A percentile compares a stretch with the other conserved stretches of the same genome.
Evolutionary conservation across 2,888 invertebrate genomes (phyloP).

Genomic region (Galerucella calmariensis): DNA sequence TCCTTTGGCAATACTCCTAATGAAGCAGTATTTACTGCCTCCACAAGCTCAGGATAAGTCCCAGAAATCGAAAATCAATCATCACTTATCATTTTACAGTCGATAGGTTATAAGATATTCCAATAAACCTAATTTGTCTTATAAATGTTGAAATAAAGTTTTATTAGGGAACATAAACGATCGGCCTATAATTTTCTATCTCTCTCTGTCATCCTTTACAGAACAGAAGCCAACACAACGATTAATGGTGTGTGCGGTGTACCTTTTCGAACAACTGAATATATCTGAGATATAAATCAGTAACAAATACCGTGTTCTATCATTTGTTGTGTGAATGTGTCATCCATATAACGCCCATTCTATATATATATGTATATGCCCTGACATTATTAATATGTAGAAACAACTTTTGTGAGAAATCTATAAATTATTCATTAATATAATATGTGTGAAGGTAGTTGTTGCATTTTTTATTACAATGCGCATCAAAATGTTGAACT

Average conservation of each 20-base stretch:
- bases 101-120: no score
- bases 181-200: conserved; percentile 28
- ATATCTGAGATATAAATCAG: conserved; percentile 64
- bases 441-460: conserved; percentile 33
- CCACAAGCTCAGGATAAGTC: no score
- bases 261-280: conserved; percentile 63
- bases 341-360: conserved; percentile 61
- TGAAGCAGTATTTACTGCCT: no score
- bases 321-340: conserved; percentile 62
- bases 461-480: not conserved
- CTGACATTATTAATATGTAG: conserved; percentile 46
- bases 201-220: conserved; percentile 35
- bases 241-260: conserved; percentile 63
- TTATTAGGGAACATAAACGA: not conserved
- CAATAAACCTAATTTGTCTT: no score
- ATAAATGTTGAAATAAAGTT: no score
- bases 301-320: conserved; percentile 60
- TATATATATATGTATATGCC: conserved; percentile 36
- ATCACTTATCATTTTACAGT: no score
- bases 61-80: no score
- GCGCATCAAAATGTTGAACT: no score
- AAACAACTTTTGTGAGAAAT: conserved; percentile 42
- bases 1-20: no score
- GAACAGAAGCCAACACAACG: conserved; percentile 60
- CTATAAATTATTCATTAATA: conserved; percentile 41